These are phyloP conservation scores for Metalampra italica DNA, from an alignment of 2,888 invertebrate genomes.

Conservation along the genomic window DNA sequence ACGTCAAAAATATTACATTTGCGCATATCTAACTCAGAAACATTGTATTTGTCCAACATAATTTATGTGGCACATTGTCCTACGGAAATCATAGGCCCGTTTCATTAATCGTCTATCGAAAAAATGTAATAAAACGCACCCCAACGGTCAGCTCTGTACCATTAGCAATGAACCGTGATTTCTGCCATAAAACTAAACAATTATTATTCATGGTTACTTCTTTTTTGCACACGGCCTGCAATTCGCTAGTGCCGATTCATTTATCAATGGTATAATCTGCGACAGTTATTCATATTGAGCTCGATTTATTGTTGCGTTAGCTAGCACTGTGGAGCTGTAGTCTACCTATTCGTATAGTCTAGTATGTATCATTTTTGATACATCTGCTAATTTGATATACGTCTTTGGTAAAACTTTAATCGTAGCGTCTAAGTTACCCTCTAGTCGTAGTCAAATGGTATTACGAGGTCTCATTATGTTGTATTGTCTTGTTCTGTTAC, in stretches of 20 bases:
- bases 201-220: slow-evolving; percentile 62
- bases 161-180: slow-evolving; percentile 65
- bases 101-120: slow-evolving; percentile 64
- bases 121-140: slow-evolving; percentile 54
- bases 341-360: slow-evolving; percentile 10
- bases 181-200: slow-evolving; percentile 51
- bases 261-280: slow-evolving; percentile 73
- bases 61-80: slow-evolving; percentile 69
- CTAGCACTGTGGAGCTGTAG: slow-evolving; percentile 39
- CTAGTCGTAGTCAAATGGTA: too few relatives aligned
- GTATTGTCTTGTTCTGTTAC: slow-evolving; percentile 6
- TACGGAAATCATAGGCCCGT: slow-evolving; percentile 69
- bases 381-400: too few relatives aligned
- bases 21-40: slow-evolving; percentile 51
- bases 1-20: slow-evolving; percentile 13
- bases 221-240: slow-evolving; percentile 44
- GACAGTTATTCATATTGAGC: slow-evolving; percentile 66
- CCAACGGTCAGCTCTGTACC: slow-evolving; percentile 45
- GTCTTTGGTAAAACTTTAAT: too few relatives aligned
- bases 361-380: slow-evolving; percentile 4
- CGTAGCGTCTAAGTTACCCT: too few relatives aligned
- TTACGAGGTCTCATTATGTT: too few relatives aligned
- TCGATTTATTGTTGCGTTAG: slow-evolving; percentile 43
- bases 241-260: slow-evolving; percentile 59
- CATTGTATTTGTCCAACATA: slow-evolving; percentile 61